Evolutionary conservation across 2,113 vertebrate species (phyloP).

Genomic region (Abramis brama): DNA sequence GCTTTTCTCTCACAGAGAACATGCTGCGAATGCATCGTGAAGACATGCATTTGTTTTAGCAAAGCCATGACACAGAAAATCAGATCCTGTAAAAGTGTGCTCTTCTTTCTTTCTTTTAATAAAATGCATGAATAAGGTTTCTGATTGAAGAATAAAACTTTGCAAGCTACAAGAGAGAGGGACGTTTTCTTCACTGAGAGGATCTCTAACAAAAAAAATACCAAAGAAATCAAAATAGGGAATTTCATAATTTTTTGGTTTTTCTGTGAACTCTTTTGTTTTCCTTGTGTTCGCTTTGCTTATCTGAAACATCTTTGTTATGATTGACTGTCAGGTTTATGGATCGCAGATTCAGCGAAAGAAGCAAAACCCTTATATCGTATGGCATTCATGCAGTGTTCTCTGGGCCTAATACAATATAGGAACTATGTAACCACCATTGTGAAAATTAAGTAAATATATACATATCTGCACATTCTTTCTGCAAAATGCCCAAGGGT

Average conservation of each 20-base stretch:
- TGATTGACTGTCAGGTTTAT: conserved; percentile 50
- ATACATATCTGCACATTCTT: conserved; percentile 27
- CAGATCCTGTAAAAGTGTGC: conserved; percentile 22
- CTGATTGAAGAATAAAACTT: conserved; percentile 8
- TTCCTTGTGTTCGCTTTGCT: conserved; percentile 46
- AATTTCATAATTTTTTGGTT: background rate
- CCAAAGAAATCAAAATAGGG: background rate
- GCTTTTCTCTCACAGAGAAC: conserved; percentile 48
- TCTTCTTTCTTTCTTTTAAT: background rate
- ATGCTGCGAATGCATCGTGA: conserved; percentile 43
- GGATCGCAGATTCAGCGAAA: conserved; percentile 30
- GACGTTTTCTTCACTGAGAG: background rate
- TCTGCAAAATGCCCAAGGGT: background rate
- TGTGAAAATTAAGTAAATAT: conserved; percentile 9
- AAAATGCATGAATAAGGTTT: conserved; percentile 5
- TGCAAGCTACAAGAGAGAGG: background rate
- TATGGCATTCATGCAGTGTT: background rate
- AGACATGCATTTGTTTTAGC: conserved; percentile 47
- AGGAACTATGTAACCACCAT: background rate
- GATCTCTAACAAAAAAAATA: background rate
- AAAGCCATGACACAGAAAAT: conserved; percentile 55
- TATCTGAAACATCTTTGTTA: conserved; percentile 58
- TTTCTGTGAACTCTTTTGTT: conserved; percentile 21
- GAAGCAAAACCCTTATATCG: background rate
- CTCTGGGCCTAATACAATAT: background rate